These are phyloP conservation scores for Catharus minimus DNA, from an alignment of 2,113 vertebrate species.

Conservation along the genomic window DNA sequence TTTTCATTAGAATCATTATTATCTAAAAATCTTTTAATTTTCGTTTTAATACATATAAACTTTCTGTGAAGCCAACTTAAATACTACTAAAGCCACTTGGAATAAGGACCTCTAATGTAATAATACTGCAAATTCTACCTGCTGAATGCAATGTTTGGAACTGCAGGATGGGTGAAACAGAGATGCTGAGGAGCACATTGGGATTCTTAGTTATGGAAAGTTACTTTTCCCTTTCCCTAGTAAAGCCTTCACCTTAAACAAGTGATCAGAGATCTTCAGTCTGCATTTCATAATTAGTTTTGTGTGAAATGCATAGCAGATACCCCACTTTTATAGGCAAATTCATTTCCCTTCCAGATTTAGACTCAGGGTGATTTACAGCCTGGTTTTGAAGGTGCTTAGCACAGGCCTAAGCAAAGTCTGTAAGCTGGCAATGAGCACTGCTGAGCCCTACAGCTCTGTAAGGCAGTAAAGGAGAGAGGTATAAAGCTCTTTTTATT, in stretches of 20 bases:
- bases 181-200: not conserved
- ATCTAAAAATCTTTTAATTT: slow-evolving; percentile 24
- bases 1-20: slow-evolving; percentile 14
- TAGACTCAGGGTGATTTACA: not conserved
- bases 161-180: not conserved
- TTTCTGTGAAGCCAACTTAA: not conserved
- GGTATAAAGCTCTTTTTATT: not conserved
- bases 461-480: not conserved
- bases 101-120: not conserved
- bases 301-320: not conserved
- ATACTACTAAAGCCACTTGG: slow-evolving; percentile 5
- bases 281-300: not conserved
- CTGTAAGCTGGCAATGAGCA: not conserved
- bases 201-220: not conserved
- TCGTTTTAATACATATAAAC: not conserved
- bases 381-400: slow-evolving; percentile 1
- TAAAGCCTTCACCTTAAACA: not conserved
- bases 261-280: not conserved
- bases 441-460: not conserved
- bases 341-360: not conserved
- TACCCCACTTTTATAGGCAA: not conserved
- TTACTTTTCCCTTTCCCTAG: not conserved
- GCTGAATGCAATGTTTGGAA: not conserved
- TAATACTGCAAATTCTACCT: not conserved
- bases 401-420: not conserved